Percentiles rank a stretch among this genome's conserved stretches.
phyloP scores from a whole-genome alignment of 2,113 vertebrate species.

The Sander lucioperca region DNA sequence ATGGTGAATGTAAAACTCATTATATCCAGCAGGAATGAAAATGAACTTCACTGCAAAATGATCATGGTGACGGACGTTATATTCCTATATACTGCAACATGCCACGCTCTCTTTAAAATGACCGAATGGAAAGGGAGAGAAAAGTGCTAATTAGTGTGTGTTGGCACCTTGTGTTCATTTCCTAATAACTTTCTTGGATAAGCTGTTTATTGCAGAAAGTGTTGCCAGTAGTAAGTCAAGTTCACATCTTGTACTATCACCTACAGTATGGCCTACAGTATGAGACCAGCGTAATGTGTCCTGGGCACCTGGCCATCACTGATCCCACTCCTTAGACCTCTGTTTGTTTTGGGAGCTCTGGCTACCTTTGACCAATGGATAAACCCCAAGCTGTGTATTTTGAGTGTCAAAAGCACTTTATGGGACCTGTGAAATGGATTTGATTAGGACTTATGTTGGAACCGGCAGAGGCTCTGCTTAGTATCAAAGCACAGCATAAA shows the following conservation, averaged over 20 bases:
- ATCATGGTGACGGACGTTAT: conserved; percentile 77
- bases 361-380: conserved; percentile 79
- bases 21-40: conserved; percentile 77
- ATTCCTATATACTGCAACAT: conserved; percentile 66
- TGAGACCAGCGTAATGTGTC: conserved; percentile 69
- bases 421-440: conserved; percentile 76
- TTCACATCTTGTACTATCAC: conserved; percentile 61
- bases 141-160: conserved; percentile 61
- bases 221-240: conserved; percentile 45
- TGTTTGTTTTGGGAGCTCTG: conserved; percentile 82
- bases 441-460: conserved; percentile 65
- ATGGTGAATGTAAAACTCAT: conserved; percentile 79
- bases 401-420: conserved; percentile 83
- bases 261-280: conserved; percentile 53
- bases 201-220: conserved; percentile 13
- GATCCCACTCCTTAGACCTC: conserved; percentile 76
- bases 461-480: conserved; percentile 73
- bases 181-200: conserved; percentile 30
- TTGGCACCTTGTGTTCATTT: conserved; percentile 54
- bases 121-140: conserved; percentile 73
- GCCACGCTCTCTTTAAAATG: conserved; percentile 54
- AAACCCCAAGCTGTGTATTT: conserved; percentile 80
- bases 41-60: conserved; percentile 72
- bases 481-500: conserved; percentile 77
- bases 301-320: conserved; percentile 74